phyloP scores from a whole-genome alignment of 2,888 invertebrate species.

The Carterocephalus palaemon region DNA sequence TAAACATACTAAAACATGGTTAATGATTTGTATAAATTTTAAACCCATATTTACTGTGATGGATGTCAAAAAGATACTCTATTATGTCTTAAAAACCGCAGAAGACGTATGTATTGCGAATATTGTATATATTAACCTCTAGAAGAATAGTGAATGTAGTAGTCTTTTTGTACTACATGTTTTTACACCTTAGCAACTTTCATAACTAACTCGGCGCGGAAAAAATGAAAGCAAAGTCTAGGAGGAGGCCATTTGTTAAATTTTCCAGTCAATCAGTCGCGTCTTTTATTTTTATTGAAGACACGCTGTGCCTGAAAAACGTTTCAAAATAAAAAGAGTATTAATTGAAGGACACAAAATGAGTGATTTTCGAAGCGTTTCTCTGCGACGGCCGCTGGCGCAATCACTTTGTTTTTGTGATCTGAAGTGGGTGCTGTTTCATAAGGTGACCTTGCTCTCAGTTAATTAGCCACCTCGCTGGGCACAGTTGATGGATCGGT shows the following conservation, averaged over 20 bases:
- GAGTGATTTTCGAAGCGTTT: slow-evolving; percentile 19
- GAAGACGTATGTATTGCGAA: too few relatives aligned
- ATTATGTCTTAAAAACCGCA: too few relatives aligned
- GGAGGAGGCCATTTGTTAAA: slow-evolving; percentile 1
- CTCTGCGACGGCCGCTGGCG: slow-evolving; percentile 37
- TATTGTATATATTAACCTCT: too few relatives aligned
- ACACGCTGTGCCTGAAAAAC: slow-evolving; percentile 7
- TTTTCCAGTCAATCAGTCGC: slow-evolving; percentile 10
- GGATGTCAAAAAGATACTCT: too few relatives aligned
- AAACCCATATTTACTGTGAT: too few relatives aligned
- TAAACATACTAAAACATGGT: too few relatives aligned
- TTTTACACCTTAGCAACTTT: slow-evolving; percentile 6
- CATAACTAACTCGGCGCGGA: background rate
- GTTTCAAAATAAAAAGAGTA: slow-evolving; percentile 22
- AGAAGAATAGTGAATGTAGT: too few relatives aligned
- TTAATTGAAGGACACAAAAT: slow-evolving; percentile 24
- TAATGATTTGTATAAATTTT: too few relatives aligned
- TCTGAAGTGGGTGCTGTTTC: slow-evolving; percentile 63
- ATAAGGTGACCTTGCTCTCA: slow-evolving; percentile 70
- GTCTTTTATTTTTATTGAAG: slow-evolving; percentile 19
- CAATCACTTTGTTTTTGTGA: slow-evolving; percentile 48
- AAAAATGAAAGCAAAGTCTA: background rate
- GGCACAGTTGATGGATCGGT: slow-evolving; percentile 71
- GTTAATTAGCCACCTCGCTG: slow-evolving; percentile 71
- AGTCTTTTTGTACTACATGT: slow-evolving; percentile 33